Evolutionary conservation across 2,888 invertebrate genomes (phyloP).

Genomic region (Antheraea assamensis): DNA sequence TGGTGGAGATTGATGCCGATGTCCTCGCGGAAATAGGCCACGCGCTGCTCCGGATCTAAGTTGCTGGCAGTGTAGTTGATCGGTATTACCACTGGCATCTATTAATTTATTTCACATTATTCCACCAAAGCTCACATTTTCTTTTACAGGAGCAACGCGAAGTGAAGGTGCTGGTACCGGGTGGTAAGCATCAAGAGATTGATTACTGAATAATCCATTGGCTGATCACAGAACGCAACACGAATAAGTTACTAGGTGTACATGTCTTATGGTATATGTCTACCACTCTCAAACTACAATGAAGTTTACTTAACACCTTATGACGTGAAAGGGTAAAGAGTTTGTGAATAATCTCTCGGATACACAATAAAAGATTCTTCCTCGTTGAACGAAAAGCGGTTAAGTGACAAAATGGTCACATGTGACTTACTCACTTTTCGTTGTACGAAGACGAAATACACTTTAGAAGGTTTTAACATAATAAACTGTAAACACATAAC

Average conservation of each 20-base stretch:
- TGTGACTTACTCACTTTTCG: neutral
- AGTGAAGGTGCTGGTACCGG: too few relatives aligned
- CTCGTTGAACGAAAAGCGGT: neutral
- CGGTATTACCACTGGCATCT: constrained; percentile 87
- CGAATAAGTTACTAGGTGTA: too few relatives aligned
- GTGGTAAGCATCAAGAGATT: too few relatives aligned
- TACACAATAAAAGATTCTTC: neutral
- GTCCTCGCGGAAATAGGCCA: constrained; percentile 93
- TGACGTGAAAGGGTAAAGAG: neutral
- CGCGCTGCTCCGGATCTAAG: constrained; percentile 88
- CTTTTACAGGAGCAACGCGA: too few relatives aligned
- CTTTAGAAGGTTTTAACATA: neutral
- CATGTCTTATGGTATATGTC: too few relatives aligned
- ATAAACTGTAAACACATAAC: neutral
- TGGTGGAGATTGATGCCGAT: constrained; percentile 93
- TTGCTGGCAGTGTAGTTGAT: constrained; percentile 89
- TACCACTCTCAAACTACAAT: too few relatives aligned
- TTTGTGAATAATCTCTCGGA: neutral
- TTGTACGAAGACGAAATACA: neutral
- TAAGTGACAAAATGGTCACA: constrained; percentile 3
- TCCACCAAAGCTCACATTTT: neutral
- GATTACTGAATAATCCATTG: too few relatives aligned
- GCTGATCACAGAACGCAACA: too few relatives aligned
- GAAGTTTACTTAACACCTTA: neutral
- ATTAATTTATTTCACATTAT: constrained; percentile 11